Base-by-base conservation (phyloP, 92 coral and sea anemone genomes). In the Phenganax stokvisi region DNA sequence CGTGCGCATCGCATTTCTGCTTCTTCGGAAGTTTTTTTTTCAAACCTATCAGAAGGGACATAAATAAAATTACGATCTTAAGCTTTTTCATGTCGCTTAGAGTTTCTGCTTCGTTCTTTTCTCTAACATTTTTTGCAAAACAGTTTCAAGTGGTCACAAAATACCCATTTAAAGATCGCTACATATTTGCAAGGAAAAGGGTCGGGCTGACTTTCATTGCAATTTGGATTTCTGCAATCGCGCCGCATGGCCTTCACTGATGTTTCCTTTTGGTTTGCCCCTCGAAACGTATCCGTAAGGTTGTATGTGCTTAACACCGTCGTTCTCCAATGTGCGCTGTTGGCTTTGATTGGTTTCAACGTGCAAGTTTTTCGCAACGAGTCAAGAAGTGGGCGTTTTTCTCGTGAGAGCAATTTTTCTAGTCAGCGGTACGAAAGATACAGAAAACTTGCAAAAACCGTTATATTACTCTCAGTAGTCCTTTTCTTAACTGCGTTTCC, bases 141-240 rank as follows among this genome's bases (percentile, higher is more conserved):
- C 72, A 78, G 52, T 20, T 78, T 25, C 64, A 13, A 72, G 73
- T 78, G 27, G 64, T 78, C 31, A 78, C 82, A 25, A 78, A 78
- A 64, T 78, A 15, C 51, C 73, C 82, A 13, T 53, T 78, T 12
- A 66, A 17, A 59, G 12, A 73, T 7, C 66, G 68, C 10, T 63
- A 51, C 59, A 78, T 78, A 20, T 78, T 78, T 15, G 16, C 82
- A 11, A 63, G 54, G 47, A 27, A 10, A 15, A 94, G 0, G 90
- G 63, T 37, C 92, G 89, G 73, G 91, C 80, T 76, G 86, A 92
- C 13, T 81, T 87, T 86, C 84, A 86, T 77, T 69, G 90, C 89
- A 90, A 88, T 79, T 85, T 91, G 83, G 91, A 89, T 77, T 81
- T 86, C 53, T 87, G 58, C 69, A 91, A 86, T 27, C 90, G 91